Percentiles rank a stretch among this genome's conserved stretches.
These are phyloP conservation scores for Apteryx owenii DNA, from an alignment of 2,113 vertebrate genomes.

Conservation along the genomic window DNA sequence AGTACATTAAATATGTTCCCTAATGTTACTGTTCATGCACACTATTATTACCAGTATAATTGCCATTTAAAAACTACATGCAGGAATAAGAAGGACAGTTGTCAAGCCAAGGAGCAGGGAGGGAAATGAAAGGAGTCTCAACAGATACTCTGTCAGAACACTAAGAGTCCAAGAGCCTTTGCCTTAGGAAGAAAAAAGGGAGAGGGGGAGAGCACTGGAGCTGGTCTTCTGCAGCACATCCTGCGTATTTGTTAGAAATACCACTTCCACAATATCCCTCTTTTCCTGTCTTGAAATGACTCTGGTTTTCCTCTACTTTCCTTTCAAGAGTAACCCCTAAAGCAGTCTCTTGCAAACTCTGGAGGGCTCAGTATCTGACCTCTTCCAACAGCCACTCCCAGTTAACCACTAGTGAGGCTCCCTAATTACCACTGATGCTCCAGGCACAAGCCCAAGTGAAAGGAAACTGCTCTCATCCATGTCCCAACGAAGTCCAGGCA, in stretches of 20 bases:
- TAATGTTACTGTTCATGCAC: neutral
- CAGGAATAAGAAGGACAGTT: neutral
- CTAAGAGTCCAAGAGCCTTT: neutral
- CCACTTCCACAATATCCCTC: neutral
- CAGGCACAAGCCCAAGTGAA: neutral
- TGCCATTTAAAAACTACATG: neutral
- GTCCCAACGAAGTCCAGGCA: neutral
- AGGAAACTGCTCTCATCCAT: neutral
- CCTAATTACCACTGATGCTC: neutral
- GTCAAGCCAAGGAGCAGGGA: neutral
- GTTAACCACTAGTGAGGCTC: neutral
- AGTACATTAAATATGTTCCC: neutral
- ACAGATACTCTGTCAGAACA: neutral
- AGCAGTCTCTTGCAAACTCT: neutral
- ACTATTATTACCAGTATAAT: neutral
- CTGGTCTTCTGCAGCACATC: neutral
- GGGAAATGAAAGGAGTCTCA: neutral
- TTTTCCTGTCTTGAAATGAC: neutral
- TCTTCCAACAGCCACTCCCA: neutral
- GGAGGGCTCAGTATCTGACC: neutral
- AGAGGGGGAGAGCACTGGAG: neutral
- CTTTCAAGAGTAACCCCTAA: neutral
- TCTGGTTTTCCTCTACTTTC: neutral
- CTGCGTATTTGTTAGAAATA: neutral
- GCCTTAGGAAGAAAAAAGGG: neutral